Evolutionary conservation across 1,140 invertebrate genomes (phyloP).

Genomic region (Ostrea edulis): DNA sequence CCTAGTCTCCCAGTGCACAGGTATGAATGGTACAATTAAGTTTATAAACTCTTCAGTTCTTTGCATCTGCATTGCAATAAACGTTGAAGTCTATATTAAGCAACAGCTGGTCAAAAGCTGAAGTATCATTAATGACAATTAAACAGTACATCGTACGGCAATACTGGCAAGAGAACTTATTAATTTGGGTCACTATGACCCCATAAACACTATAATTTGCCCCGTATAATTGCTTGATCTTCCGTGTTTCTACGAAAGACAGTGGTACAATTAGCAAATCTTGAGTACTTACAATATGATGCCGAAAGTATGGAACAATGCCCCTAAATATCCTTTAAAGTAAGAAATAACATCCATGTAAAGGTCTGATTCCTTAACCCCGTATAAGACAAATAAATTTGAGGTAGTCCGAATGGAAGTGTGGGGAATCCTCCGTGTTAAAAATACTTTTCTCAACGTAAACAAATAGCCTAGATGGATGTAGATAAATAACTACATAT

Average conservation of each 20-base stretch:
- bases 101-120: too few species aligned
- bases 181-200: conserved; percentile 22
- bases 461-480: background rate
- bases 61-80: too few species aligned
- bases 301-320: background rate
- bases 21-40: too few species aligned
- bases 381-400: background rate
- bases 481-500: background rate
- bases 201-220: background rate
- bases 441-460: background rate
- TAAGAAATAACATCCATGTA: conserved; percentile 33
- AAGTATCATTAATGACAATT: too few species aligned
- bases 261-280: background rate
- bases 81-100: too few species aligned
- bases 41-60: too few species aligned
- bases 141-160: too few species aligned
- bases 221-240: background rate
- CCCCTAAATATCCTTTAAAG: conserved; percentile 2
- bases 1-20: background rate
- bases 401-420: conserved; percentile 6
- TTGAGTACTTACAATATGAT: background rate
- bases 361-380: background rate
- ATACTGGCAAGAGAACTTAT: background rate
- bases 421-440: conserved; percentile 1
- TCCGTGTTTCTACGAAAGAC: background rate